These are phyloP conservation scores for Anguilla obscura DNA, from an alignment of 2,797 vertebrate genomes.

Conservation along the genomic window DNA sequence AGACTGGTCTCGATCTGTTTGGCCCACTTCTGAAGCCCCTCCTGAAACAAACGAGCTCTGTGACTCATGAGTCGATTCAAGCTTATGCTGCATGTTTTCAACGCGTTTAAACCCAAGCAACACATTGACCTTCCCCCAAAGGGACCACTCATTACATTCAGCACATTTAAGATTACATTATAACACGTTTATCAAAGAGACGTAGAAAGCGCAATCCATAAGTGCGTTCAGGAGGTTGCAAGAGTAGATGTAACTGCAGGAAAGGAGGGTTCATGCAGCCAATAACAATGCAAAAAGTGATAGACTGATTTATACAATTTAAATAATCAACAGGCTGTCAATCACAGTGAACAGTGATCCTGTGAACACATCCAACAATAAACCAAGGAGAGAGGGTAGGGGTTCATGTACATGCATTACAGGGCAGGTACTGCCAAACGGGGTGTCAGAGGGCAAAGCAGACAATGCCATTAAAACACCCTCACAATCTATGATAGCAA, in stretches of 20 bases:
- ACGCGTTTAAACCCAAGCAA: neutral
- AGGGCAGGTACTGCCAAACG: neutral
- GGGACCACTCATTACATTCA: neutral
- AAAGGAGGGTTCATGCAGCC: no score
- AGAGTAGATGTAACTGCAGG: no score
- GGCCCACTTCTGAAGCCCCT: conserved; percentile 82
- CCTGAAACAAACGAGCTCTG: conserved; percentile 67
- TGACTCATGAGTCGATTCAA: neutral
- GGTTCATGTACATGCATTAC: neutral
- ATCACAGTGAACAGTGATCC: no score
- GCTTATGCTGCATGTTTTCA: neutral
- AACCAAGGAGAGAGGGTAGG: neutral
- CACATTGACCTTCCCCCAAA: neutral
- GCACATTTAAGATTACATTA: no score
- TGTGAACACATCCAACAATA: no score
- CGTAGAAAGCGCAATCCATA: no score
- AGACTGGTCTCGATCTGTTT: conserved; percentile 79
- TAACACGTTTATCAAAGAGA: no score
- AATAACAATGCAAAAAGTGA: no score
- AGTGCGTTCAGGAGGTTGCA: no score
- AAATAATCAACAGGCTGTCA: no score
- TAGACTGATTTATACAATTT: no score
- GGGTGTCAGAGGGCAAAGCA: neutral
- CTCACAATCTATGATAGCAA: neutral
- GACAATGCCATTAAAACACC: neutral